Percentiles rank a stretch among this genome's conserved stretches.
Evolutionary conservation across 2,888 invertebrate genomes (phyloP).

Genomic region (Ophraella communa): DNA sequence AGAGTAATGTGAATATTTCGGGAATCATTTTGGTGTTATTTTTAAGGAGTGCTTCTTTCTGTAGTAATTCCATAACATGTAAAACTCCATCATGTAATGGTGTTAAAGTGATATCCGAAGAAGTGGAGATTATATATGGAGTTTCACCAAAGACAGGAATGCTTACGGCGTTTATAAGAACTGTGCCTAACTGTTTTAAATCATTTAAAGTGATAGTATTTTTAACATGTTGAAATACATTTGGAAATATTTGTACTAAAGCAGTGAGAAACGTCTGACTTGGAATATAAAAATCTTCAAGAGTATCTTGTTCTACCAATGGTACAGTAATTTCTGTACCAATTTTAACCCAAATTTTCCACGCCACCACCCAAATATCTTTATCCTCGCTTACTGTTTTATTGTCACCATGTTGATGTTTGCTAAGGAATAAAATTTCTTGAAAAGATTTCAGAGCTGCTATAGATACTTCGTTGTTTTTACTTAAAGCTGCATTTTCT

Average conservation of each 20-base stretch:
- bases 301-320: slow-evolving; percentile 56
- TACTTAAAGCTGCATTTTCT: slow-evolving; percentile 88
- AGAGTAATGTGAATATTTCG: slow-evolving; percentile 70
- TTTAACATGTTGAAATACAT: slow-evolving; percentile 86
- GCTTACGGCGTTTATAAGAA: slow-evolving; percentile 75
- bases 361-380: slow-evolving; percentile 80
- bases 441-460: slow-evolving; percentile 97
- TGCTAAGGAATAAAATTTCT: slow-evolving; percentile 82
- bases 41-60: slow-evolving; percentile 73
- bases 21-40: slow-evolving; percentile 68
- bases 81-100: slow-evolving; percentile 85
- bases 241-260: slow-evolving; percentile 93
- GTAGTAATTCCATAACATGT: slow-evolving; percentile 86
- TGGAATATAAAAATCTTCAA: slow-evolving; percentile 79
- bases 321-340: slow-evolving; percentile 80
- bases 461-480: slow-evolving; percentile 94
- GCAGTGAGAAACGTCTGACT: slow-evolving; percentile 94
- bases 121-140: slow-evolving; percentile 75
- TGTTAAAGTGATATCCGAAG: slow-evolving; percentile 80
- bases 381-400: slow-evolving; percentile 60
- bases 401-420: slow-evolving; percentile 59
- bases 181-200: slow-evolving; percentile 75
- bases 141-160: slow-evolving; percentile 84
- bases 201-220: slow-evolving; percentile 72
- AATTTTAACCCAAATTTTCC: slow-evolving; percentile 88